A percentile compares a stretch with the other conserved stretches of the same genome.
Evolutionary conservation across 1,140 invertebrate genomes (phyloP).

Genomic region (Drosophila micromelanica): DNA sequence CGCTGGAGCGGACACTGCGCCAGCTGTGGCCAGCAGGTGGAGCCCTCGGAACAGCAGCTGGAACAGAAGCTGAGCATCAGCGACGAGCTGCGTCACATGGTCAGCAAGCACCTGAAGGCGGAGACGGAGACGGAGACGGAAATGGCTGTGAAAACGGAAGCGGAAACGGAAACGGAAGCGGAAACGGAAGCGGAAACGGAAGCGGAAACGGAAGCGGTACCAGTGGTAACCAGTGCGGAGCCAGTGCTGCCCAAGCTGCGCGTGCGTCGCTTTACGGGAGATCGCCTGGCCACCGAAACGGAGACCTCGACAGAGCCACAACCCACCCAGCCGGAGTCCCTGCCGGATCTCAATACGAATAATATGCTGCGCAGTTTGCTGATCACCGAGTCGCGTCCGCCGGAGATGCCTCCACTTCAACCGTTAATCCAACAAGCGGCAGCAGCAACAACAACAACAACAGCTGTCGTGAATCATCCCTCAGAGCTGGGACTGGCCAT

Average conservation of each 20-base stretch:
- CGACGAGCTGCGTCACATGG: conserved; percentile 48
- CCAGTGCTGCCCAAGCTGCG: conserved; percentile 39
- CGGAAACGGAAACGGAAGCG: too few species aligned
- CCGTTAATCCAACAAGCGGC: background rate
- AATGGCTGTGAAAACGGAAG: too few species aligned
- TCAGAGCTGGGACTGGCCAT: conserved; percentile 50
- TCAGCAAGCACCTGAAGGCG: conserved; percentile 27
- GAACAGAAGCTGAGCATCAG: conserved; percentile 2
- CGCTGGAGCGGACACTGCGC: conserved; percentile 62
- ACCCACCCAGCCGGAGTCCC: background rate
- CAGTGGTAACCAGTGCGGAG: too few species aligned
- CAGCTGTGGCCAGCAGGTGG: conserved; percentile 23
- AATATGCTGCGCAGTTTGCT: conserved; percentile 37
- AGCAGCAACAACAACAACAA: too few species aligned
- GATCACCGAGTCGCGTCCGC: conserved; percentile 31
- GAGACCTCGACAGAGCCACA: background rate
- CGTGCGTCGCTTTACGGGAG: conserved; percentile 67
- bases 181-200: too few species aligned
- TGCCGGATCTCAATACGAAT: background rate
- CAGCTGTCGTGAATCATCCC: conserved; percentile 47
- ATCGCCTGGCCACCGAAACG: conserved; percentile 23
- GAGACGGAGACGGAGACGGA: too few species aligned
- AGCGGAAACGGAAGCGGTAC: too few species aligned
- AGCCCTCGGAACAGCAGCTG: too few species aligned
- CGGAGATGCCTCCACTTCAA: conserved; percentile 11